Conservation (phyloP, 2,888 invertebrate species). For the Platycheirus albimanus region DNA sequence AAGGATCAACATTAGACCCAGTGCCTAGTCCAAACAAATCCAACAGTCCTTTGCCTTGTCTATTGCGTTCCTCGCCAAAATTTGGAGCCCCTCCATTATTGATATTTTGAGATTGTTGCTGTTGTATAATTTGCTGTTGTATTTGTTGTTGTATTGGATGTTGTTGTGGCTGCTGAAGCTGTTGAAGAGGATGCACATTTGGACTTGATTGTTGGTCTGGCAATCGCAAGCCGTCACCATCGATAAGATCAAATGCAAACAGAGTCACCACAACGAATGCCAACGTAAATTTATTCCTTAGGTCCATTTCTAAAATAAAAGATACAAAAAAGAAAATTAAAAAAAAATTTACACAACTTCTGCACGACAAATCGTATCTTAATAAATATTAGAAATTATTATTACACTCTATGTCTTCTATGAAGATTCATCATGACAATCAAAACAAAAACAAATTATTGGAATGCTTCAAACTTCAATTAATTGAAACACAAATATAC, state of each 20-base stretch:
- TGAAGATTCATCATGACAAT: conserved; percentile 23
- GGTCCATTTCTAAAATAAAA: conserved; percentile 77
- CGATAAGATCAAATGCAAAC: conserved; percentile 85
- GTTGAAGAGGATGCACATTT: conserved; percentile 69
- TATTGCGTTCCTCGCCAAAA: conserved; percentile 82
- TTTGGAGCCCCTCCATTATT: conserved; percentile 44
- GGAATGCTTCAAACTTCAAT: not conserved
- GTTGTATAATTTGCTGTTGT: conserved; percentile 65
- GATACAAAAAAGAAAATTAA: conserved; percentile 18
- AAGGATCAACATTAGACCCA: conserved; percentile 89
- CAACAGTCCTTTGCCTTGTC: conserved; percentile 88
- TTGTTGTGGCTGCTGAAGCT: conserved; percentile 75
- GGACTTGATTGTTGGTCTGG: conserved; percentile 81
- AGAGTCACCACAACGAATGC: conserved; percentile 84
- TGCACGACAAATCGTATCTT: not conserved
- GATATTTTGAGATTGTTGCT: conserved; percentile 51
- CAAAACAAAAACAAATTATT: not conserved
- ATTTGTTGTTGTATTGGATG: conserved; percentile 75
- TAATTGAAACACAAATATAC: not conserved
- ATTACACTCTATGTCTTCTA: not conserved
- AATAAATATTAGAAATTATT: conserved; percentile 8
- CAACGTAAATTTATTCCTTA: conserved; percentile 80
- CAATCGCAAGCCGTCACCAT: conserved; percentile 85
- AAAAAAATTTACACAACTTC: no score
- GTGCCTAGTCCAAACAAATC: conserved; percentile 92